These are phyloP conservation scores for Nothoprocta perdicaria DNA, from an alignment of 2,113 vertebrate species.

Conservation along the genomic window DNA sequence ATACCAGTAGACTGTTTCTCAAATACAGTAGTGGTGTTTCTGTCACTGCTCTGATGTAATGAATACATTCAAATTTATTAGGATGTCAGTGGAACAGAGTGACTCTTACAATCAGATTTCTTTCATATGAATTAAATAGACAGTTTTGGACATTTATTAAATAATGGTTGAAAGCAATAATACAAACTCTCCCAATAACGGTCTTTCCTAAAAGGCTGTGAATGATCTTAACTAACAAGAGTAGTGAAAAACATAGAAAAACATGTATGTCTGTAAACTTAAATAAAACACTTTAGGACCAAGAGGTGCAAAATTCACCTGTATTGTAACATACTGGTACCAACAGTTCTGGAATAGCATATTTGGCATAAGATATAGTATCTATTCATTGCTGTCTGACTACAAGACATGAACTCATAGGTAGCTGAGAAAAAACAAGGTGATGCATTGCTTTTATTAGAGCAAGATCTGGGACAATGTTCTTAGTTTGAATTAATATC, in stretches of 20 bases:
- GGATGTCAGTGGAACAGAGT: background rate
- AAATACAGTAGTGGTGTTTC: background rate
- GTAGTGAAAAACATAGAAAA: background rate
- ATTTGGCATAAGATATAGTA: background rate
- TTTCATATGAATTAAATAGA: background rate
- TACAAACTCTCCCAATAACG: background rate
- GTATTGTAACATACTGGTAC: background rate
- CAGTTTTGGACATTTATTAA: background rate
- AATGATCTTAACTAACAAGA: background rate
- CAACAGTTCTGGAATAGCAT: background rate
- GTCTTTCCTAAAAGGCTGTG: background rate
- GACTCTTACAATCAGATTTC: background rate
- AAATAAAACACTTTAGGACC: fast-evolving
- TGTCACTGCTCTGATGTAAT: background rate
- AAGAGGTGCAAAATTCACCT: background rate
- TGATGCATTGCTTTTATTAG: background rate
- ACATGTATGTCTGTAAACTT: background rate
- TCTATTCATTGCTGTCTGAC: background rate
- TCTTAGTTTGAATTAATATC: background rate
- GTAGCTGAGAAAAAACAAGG: background rate
- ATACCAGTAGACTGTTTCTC: background rate
- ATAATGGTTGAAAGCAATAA: slow-evolving; percentile 9
- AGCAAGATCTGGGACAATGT: background rate
- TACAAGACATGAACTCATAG: background rate
- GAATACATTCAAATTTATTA: background rate